Base-by-base conservation (phyloP, 1,140 invertebrate species). In the Conus ventricosus region DNA sequence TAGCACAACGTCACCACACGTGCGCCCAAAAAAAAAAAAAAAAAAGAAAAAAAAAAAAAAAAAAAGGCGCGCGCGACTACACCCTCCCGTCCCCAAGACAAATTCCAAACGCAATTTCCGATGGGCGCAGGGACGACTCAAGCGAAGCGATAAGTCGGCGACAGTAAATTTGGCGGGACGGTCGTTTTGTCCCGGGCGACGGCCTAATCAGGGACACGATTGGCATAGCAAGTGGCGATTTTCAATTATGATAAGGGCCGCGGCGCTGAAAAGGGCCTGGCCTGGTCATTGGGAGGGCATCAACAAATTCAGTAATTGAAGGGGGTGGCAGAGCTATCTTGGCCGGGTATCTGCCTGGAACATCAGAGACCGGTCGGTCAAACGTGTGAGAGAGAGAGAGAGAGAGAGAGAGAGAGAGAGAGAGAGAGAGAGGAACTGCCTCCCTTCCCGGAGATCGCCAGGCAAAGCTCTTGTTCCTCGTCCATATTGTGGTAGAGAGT, bases 241-340 rank as follows among this genome's bases (percentile, higher is more conserved):
- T 87, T 87, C 85, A 87, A 87, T 87, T 87, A 87, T 87, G 85
- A 87, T 87, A 87, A 75, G n/a, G 5, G 20, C 57, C 39, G 20
- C 27, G 75, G 71, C 20, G 53, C 51, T 57, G 54, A 76, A 76
- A 54, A 57, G 71, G 51, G 11, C 23, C 71, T 39, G 51, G 85
- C 53, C 10, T 78, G 67, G 71, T 87, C 85, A 54, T 20, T 80
- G 63, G 63, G 8, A 20, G 85, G 85, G 71, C 85, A 87, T 87
- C 85, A 87, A 87, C 85, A 87, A 87, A 87, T 87, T 87, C 85
- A 87, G 71, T 87, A 87, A 87, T 87, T 87, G 85, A 87, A 87
- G 85, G 85, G 60, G 60, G n/a, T 11, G 80, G 53, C 8, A 80
- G 71, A n/a, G 51, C 53, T 78, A 75, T 78, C 75, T 53, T 57